These are phyloP conservation scores for Astatoreochromis straeleni DNA, from an alignment of 2,113 vertebrate species.

Conservation along the genomic window DNA sequence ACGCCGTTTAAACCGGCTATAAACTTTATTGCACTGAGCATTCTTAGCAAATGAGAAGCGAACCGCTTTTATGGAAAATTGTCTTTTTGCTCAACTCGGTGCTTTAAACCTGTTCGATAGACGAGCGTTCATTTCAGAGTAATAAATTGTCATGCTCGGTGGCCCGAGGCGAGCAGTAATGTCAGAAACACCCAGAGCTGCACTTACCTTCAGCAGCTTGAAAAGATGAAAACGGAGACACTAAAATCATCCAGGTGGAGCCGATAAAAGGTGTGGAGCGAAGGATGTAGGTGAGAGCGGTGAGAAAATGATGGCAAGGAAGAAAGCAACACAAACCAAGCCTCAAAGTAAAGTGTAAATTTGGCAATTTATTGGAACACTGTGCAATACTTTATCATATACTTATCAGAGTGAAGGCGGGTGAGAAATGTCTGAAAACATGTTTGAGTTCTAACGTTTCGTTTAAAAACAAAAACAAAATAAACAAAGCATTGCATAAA, in stretches of 20 bases:
- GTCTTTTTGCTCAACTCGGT: neutral
- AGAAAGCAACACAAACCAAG: neutral
- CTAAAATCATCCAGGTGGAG: slow-evolving; percentile 6
- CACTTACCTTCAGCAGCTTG: slow-evolving; percentile 9
- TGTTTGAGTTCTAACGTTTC: neutral
- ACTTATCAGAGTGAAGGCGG: neutral
- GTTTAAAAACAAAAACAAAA: neutral
- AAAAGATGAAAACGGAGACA: neutral
- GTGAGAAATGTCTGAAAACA: neutral
- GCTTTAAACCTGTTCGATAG: neutral
- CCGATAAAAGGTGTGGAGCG: neutral
- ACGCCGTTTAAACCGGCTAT: neutral
- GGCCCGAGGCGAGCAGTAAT: slow-evolving; percentile 15
- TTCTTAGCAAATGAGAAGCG: neutral
- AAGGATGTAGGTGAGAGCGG: neutral
- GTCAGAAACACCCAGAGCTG: slow-evolving; percentile 15
- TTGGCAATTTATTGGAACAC: neutral
- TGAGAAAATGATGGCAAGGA: neutral
- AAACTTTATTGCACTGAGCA: neutral
- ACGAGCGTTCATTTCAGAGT: slow-evolving; percentile 23
- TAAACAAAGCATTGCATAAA: neutral
- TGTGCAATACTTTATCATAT: neutral
- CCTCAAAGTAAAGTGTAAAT: neutral
- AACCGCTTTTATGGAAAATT: neutral
- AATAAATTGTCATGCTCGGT: slow-evolving; percentile 23